Percentiles rank a stretch among this genome's conserved stretches.
Evolutionary conservation across 2,888 invertebrate genomes (phyloP).

Genomic region (Biston stratarius): DNA sequence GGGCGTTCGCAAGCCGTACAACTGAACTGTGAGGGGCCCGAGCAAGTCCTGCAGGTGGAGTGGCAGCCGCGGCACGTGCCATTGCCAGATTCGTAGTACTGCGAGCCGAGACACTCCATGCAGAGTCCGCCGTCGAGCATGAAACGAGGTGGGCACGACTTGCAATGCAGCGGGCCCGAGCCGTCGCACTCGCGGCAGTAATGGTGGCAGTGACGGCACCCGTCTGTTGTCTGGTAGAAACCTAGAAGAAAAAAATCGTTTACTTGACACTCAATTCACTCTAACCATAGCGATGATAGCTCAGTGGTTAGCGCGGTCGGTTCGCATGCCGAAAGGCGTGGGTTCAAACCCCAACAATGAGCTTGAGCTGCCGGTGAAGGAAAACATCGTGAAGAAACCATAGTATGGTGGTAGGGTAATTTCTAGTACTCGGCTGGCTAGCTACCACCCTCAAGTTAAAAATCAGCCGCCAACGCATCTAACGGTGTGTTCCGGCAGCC

Average conservation of each 20-base stretch:
- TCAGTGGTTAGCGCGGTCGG: too few relatives aligned
- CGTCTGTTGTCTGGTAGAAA: conserved; percentile 93
- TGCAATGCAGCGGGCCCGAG: conserved; percentile 91
- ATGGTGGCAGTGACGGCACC: conserved; percentile 95
- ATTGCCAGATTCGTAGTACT: conserved; percentile 90
- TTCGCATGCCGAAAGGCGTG: too few relatives aligned
- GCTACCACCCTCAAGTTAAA: too few relatives aligned
- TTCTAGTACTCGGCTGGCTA: too few relatives aligned
- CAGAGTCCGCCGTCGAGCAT: conserved; percentile 91
- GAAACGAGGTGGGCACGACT: conserved; percentile 90
- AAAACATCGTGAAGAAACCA: too few relatives aligned
- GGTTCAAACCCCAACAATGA: too few relatives aligned
- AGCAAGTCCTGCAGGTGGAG: conserved; percentile 86
- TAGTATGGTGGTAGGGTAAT: too few relatives aligned
- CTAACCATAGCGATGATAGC: too few relatives aligned
- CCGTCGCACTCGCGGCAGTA: conserved; percentile 95
- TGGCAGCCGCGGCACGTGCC: conserved; percentile 85
- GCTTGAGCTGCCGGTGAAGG: too few relatives aligned
- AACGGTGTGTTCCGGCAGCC: too few relatives aligned
- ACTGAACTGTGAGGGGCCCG: conserved; percentile 88
- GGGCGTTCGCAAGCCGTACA: conserved; percentile 86
- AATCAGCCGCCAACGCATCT: too few relatives aligned
- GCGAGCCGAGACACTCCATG: conserved; percentile 91
- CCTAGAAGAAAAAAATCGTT: conserved; percentile 62
- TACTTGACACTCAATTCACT: not conserved